Evolutionary conservation across 1,140 invertebrate genomes (phyloP), one percentile per base, ranked within the genome.

Genomic region (Drosophila nannoptera): DNA sequence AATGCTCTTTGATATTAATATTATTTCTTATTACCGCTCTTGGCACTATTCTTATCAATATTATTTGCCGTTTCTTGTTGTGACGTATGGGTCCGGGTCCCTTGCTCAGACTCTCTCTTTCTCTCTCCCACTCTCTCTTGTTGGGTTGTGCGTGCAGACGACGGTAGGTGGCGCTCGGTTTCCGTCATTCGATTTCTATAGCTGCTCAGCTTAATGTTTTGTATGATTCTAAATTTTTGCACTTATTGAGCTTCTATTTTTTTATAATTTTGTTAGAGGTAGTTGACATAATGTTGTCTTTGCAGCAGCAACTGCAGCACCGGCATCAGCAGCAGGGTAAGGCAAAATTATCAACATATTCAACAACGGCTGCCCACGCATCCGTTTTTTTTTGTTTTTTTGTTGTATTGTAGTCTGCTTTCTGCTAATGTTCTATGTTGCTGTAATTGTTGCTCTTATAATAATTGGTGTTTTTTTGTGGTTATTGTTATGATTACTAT

Each of bases 81-180:
- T 63, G 31, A 40, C 38, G 52, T 45, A 46, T 52, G 14, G 12
- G 49, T 35, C 43, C 45, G 14, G 12, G 49, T 35, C 43, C 45
- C 36, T 55, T 69, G 14, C 38, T 68, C 52, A 33, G 32, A 35
- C 32, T 56, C 46, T 58, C 14, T 36, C 5, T 38, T 4, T 38
- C 38, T 31, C 11, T 55, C 8, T 40, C 12, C 3, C 32, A 52
- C 46, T 58, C 14, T 36, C 2, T 38, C 9, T 38, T 22, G 8
- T 40, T 9, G 36, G 14, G 38, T 63, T 54, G 61, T 54, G 38
- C 54, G 42, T 59, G 4, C 65, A 33, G 31, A 60, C 65, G 36
- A 56, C 75, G 49, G 14, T 60, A 77, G 75, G 40, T 77, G 75
- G 69, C 75, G 69, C 32, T 66, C 33, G 45, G 38, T 22, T 62